Percentiles rank a stretch among this genome's conserved stretches.
Conservation (phyloP, 2,113 vertebrate species). For the Antennarius striatus region DNA sequence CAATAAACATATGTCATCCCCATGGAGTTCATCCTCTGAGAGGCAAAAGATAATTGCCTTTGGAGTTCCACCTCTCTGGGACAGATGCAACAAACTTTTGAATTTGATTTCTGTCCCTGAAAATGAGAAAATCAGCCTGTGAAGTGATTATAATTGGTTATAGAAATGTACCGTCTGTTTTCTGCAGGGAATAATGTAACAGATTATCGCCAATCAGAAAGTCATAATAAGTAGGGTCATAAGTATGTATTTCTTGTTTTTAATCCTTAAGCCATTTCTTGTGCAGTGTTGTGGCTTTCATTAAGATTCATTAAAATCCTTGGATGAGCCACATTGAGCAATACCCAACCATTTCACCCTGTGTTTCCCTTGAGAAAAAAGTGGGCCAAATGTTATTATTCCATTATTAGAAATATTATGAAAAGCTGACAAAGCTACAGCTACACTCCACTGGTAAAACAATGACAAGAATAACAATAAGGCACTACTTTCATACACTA, state of each 20-base stretch:
- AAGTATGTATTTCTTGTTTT: slow-evolving; percentile 23
- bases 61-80: slow-evolving; percentile 53
- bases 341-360: slow-evolving; percentile 2
- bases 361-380: slow-evolving; percentile 18
- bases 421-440: slow-evolving; percentile 14
- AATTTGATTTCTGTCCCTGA: slow-evolving; percentile 43
- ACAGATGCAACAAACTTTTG: slow-evolving; percentile 63
- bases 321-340: slow-evolving; percentile 24
- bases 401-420: background rate
- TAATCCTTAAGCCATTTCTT: slow-evolving; percentile 32
- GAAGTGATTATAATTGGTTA: slow-evolving; percentile 48
- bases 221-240: slow-evolving; percentile 36
- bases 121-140: slow-evolving; percentile 47
- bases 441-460: background rate
- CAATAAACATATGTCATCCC: slow-evolving; percentile 75
- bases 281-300: slow-evolving; percentile 21
- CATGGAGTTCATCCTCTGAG: slow-evolving; percentile 68
- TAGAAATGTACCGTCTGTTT: slow-evolving; percentile 43
- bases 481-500: background rate
- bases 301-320: background rate
- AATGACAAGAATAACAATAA: background rate
- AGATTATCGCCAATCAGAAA: slow-evolving; percentile 34
- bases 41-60: slow-evolving; percentile 66
- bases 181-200: slow-evolving; percentile 18
- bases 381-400: background rate